These are phyloP conservation scores for Perca flavescens DNA, from an alignment of 2,113 vertebrate species.

Conservation along the genomic window DNA sequence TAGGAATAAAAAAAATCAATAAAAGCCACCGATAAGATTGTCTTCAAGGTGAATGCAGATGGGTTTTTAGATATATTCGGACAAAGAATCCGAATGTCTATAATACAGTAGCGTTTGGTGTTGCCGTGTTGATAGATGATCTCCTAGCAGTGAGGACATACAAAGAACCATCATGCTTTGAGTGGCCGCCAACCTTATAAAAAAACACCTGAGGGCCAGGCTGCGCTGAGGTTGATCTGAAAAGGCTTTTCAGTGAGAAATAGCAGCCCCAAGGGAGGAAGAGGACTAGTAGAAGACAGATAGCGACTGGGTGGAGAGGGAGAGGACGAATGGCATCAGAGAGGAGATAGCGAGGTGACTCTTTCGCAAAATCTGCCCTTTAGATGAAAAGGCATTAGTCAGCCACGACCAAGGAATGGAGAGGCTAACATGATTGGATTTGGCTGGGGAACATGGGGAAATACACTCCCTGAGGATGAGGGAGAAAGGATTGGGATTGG, in stretches of 20 bases:
- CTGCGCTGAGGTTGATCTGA: slow-evolving; percentile 33
- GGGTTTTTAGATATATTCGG: neutral
- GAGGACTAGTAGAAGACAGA: slow-evolving; percentile 10
- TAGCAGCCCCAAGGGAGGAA: slow-evolving; percentile 18
- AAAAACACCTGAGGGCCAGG: slow-evolving; percentile 33
- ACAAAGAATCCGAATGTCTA: neutral
- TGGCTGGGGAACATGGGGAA: slow-evolving; percentile 41
- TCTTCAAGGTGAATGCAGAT: slow-evolving; percentile 22
- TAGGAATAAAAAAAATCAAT: neutral
- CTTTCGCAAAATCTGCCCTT: slow-evolving; percentile 61
- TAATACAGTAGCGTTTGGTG: neutral
- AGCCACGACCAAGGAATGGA: slow-evolving; percentile 41
- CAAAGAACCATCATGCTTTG: slow-evolving; percentile 20
- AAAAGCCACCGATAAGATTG: slow-evolving; percentile 4
- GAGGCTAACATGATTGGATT: slow-evolving; percentile 67
- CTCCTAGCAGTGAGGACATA: neutral
- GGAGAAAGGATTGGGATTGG: neutral
- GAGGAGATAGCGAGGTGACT: slow-evolving; percentile 33
- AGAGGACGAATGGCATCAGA: slow-evolving; percentile 38
- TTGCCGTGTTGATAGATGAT: slow-evolving; percentile 11
- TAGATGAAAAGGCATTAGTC: slow-evolving; percentile 73
- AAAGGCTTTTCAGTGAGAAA: slow-evolving; percentile 38
- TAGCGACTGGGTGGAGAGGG: slow-evolving; percentile 12
- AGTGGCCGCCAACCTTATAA: slow-evolving; percentile 52
- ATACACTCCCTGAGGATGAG: slow-evolving; percentile 32